These are phyloP conservation scores for Coturnix japonica DNA, from an alignment of 2,113 vertebrate species.

Conservation along the genomic window DNA sequence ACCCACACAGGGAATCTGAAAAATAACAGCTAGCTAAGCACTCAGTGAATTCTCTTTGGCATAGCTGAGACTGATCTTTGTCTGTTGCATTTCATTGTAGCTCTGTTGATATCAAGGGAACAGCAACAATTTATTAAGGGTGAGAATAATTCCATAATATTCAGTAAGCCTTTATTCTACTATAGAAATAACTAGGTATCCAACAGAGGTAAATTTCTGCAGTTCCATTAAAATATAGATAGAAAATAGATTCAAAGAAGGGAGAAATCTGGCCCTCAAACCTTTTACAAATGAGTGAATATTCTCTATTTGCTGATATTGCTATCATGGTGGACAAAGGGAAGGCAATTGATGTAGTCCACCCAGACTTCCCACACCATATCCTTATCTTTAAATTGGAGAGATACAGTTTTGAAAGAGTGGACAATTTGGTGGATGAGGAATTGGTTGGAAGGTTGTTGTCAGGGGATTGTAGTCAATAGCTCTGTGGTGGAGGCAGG, in stretches of 20 bases:
- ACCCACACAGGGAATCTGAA: background rate
- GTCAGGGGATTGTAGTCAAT: too few relatives aligned
- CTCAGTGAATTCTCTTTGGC: background rate
- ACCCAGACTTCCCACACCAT: too few relatives aligned
- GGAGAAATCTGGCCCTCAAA: background rate
- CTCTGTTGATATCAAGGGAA: background rate
- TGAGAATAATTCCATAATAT: background rate
- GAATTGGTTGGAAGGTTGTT: too few relatives aligned
- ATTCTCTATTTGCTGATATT: background rate
- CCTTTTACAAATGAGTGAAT: background rate
- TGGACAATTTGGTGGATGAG: too few relatives aligned
- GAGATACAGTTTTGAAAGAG: too few relatives aligned
- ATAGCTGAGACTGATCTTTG: background rate
- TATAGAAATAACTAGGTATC: background rate
- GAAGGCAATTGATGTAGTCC: too few relatives aligned
- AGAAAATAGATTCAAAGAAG: background rate
- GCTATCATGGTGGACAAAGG: background rate
- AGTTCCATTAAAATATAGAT: background rate
- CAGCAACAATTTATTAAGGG: background rate
- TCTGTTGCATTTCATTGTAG: background rate
- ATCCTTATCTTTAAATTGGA: too few relatives aligned
- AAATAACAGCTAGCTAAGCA: background rate
- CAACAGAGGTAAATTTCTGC: background rate
- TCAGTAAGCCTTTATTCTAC: conserved; percentile 19
- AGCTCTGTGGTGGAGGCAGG: too few relatives aligned